Evolutionary conservation across 2,888 invertebrate species (phyloP).

Genomic region (Drosophila vallismaia): DNA sequence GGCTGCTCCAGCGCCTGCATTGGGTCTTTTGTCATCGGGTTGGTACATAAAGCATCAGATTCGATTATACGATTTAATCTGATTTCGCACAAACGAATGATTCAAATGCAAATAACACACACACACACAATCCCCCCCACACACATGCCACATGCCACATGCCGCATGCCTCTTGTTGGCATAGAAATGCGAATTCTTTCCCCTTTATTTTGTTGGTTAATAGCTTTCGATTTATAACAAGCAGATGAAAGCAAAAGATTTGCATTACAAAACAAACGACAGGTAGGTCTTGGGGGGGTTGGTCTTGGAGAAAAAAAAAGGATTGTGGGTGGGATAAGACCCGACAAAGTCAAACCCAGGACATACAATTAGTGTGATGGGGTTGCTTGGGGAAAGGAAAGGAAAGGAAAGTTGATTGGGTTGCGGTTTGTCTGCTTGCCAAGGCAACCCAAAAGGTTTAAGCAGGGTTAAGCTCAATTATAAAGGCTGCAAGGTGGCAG

Average conservation of each 20-base stretch:
- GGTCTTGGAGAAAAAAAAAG: too few species aligned
- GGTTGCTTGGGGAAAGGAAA: slow-evolving; percentile 34
- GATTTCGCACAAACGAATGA: slow-evolving; percentile 79
- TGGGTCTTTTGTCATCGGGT: slow-evolving; percentile 70
- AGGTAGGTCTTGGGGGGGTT: slow-evolving; percentile 54
- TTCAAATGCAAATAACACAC: slow-evolving; percentile 71
- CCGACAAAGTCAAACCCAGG: slow-evolving; percentile 40
- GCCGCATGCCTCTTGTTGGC: slow-evolving; percentile 39
- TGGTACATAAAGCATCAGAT: slow-evolving; percentile 68
- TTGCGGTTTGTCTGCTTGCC: slow-evolving; percentile 51
- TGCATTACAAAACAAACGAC: slow-evolving; percentile 72
- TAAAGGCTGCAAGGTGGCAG: slow-evolving; percentile 40
- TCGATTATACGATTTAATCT: slow-evolving; percentile 79
- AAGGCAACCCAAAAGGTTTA: slow-evolving; percentile 29
- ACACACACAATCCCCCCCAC: slow-evolving; percentile 9
- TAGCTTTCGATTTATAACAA: slow-evolving; percentile 78
- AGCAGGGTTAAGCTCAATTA: slow-evolving; percentile 44
- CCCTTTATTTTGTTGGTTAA: slow-evolving; percentile 51
- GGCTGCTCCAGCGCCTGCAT: slow-evolving; percentile 67
- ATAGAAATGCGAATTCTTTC: slow-evolving; percentile 58
- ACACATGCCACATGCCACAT: slow-evolving; percentile 35
- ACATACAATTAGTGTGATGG: slow-evolving; percentile 54
- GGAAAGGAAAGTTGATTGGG: slow-evolving; percentile 58
- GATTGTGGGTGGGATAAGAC: slow-evolving; percentile 1
- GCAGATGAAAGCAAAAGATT: slow-evolving; percentile 77